Conservation (phyloP, 37 sponge, comb jelly and placozoan genomes). For the Halisarca cf. caerulea region DNA sequence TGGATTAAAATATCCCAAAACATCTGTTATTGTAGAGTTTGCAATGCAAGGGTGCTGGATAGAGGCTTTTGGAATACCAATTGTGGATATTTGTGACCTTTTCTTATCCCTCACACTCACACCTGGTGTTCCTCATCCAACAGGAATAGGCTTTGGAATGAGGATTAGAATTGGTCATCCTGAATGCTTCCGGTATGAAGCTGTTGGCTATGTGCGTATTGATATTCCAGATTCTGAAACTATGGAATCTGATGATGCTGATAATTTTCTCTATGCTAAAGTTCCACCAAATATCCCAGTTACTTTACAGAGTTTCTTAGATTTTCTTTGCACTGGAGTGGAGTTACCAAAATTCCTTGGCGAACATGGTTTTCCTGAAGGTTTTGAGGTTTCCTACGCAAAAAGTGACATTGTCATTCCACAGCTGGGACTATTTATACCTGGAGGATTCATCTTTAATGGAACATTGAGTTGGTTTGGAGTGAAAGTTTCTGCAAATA, state of each 20-base stretch:
- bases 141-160: constrained; percentile 16
- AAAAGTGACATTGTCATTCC: too few species aligned
- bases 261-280: not conserved
- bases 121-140: constrained; percentile 5
- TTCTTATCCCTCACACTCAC: not conserved
- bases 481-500: too few species aligned
- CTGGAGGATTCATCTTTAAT: too few species aligned
- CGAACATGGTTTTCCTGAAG: too few species aligned
- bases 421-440: too few species aligned
- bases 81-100: constrained; percentile 15
- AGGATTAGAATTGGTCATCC: not conserved
- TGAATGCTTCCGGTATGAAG: not conserved
- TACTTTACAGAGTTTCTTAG: too few species aligned
- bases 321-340: too few species aligned
- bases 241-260: not conserved
- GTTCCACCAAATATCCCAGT: too few species aligned
- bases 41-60: not conserved
- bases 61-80: not conserved
- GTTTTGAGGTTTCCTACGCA: too few species aligned
- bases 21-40: not conserved
- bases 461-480: constrained; percentile 25
- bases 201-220: constrained; percentile 2
- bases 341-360: too few species aligned
- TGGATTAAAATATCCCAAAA: not conserved
- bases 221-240: not conserved